Percentiles rank a stretch among this genome's conserved stretches.
phyloP scores from a whole-genome alignment of 2,113 vertebrate species.

The Glaucidium brasilianum region DNA sequence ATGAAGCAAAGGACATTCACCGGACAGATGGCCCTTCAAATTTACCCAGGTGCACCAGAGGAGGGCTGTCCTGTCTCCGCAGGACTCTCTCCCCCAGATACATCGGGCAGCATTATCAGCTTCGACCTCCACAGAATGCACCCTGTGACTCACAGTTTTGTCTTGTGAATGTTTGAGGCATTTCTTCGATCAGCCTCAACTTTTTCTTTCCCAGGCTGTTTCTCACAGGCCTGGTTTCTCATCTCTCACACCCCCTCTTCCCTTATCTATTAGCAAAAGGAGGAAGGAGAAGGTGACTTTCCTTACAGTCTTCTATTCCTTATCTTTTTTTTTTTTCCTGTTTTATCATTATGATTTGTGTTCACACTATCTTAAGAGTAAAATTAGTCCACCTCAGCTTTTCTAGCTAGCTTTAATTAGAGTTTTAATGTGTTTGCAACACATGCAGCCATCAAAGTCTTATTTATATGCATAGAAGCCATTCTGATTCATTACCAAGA shows the following conservation, averaged over 20 bases:
- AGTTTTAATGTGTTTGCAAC: not conserved
- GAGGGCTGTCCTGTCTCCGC: too few relatives aligned
- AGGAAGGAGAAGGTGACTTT: not conserved
- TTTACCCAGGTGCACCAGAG: too few relatives aligned
- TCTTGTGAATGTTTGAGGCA: too few relatives aligned
- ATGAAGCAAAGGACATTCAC: too few relatives aligned
- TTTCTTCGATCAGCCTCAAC: too few relatives aligned
- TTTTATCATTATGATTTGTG: not conserved
- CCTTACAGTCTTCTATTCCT: not conserved
- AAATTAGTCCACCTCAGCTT: not conserved
- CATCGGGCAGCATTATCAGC: too few relatives aligned
- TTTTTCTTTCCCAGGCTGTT: too few relatives aligned
- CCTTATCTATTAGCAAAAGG: not conserved
- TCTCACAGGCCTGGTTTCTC: too few relatives aligned
- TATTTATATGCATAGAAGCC: conserved; percentile 17
- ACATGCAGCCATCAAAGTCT: not conserved
- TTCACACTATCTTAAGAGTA: not conserved
- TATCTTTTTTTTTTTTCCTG: not conserved
- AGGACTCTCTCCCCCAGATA: too few relatives aligned
- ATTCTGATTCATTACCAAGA: conserved; percentile 13
- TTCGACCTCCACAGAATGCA: too few relatives aligned
- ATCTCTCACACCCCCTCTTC: not conserved
- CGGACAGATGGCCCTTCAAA: too few relatives aligned
- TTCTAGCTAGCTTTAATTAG: not conserved
- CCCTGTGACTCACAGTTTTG: too few relatives aligned